Conservation (phyloP, 2,113 vertebrate species). For the Cyphomyrus discorhynchus region DNA sequence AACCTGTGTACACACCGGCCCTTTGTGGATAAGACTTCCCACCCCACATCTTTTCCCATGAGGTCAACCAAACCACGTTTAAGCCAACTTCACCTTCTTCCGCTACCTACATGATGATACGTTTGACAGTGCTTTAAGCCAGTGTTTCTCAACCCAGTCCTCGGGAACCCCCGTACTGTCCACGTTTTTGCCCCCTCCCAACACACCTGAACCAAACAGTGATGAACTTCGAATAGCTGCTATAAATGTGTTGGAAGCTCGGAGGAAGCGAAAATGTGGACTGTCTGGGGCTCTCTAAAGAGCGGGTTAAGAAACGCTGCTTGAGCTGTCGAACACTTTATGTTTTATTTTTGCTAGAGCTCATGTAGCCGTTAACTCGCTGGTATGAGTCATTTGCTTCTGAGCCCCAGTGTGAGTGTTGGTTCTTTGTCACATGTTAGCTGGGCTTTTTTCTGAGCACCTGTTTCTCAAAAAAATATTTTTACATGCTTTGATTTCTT, state of each 20-base stretch:
- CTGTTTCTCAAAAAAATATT: background rate
- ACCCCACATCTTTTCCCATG: background rate
- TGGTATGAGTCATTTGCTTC: background rate
- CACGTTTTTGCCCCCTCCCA: background rate
- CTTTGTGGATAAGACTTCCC: too few relatives aligned
- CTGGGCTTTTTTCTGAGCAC: background rate
- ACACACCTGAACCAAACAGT: background rate
- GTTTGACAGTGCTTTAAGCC: background rate
- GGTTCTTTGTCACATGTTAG: background rate
- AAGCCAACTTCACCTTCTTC: background rate
- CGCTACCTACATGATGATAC: background rate
- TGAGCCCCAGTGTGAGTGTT: background rate
- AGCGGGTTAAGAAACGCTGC: background rate
- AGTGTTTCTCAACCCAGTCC: background rate
- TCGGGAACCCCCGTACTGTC: background rate
- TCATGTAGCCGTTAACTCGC: background rate
- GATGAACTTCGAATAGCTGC: background rate
- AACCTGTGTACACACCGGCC: background rate
- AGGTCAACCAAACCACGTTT: background rate
- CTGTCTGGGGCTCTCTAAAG: background rate
- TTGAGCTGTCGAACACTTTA: background rate
- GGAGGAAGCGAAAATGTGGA: background rate
- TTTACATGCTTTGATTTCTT: background rate
- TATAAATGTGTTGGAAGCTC: background rate
- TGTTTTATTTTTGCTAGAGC: background rate